These are phyloP conservation scores for Callopanchax toddi DNA, from an alignment of 2,113 vertebrate species.

Conservation along the genomic window DNA sequence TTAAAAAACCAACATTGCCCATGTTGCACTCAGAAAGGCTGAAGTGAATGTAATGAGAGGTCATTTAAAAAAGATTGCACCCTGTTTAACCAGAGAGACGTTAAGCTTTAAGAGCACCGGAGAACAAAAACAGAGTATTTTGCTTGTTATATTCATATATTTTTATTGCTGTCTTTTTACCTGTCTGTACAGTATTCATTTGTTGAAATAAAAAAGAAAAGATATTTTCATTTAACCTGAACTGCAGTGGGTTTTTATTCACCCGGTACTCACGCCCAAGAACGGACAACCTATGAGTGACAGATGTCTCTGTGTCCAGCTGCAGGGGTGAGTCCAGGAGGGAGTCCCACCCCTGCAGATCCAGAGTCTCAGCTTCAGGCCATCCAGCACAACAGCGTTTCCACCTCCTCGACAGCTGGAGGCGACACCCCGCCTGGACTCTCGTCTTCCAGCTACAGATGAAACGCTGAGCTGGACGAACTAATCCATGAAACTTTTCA, in stretches of 20 bases:
- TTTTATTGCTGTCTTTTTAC: conserved; percentile 72
- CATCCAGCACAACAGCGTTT: conserved; percentile 96
- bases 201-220: conserved; percentile 73
- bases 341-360: conserved; percentile 87
- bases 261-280: too few species aligned
- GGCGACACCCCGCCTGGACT: conserved; percentile 85
- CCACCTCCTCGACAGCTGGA: conserved; percentile 87
- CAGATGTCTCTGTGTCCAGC: conserved; percentile 80
- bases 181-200: conserved; percentile 67
- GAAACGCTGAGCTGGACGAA: conserved; percentile 36
- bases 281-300: too few species aligned
- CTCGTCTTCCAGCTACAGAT: conserved; percentile 27
- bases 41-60: conserved; percentile 19
- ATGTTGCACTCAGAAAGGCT: conserved; percentile 46
- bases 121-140: conserved; percentile 49
- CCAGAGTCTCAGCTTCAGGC: conserved; percentile 85
- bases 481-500: conserved; percentile 10
- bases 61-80: conserved; percentile 38
- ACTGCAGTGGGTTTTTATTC: conserved; percentile 37
- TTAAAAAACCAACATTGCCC: conserved; percentile 20
- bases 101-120: conserved; percentile 41
- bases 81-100: conserved; percentile 31
- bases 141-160: conserved; percentile 52
- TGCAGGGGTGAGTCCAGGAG: conserved; percentile 89
- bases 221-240: conserved; percentile 68